phyloP scores from a whole-genome alignment of 2,113 vertebrate species.

The Phodopus roborovskii region DNA sequence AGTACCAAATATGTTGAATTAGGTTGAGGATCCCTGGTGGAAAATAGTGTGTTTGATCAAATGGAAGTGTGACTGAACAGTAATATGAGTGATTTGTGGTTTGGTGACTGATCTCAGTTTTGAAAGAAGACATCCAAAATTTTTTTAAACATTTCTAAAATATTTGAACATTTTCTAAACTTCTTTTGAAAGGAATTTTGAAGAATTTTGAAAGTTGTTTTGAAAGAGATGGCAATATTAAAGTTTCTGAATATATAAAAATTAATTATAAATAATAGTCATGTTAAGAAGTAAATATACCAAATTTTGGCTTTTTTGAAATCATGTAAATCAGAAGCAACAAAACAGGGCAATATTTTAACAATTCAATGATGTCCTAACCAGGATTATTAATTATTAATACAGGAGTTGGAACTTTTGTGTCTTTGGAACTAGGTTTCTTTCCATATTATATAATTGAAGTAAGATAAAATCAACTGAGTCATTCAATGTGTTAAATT shows the following conservation, averaged over 20 bases:
- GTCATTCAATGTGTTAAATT: neutral
- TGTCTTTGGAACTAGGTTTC: neutral
- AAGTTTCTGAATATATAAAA: neutral
- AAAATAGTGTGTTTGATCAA: slow-evolving; percentile 57
- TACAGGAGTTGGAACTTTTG: neutral
- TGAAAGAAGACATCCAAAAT: slow-evolving; percentile 19
- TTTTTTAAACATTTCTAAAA: neutral
- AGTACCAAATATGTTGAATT: slow-evolving; percentile 2
- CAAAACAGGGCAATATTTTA: neutral
- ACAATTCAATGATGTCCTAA: neutral
- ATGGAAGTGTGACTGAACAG: slow-evolving; percentile 50
- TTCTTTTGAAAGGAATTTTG: neutral
- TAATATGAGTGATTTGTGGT: slow-evolving; percentile 45
- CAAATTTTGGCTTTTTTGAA: neutral
- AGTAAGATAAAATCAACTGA: neutral
- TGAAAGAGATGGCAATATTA: slow-evolving; percentile 17
- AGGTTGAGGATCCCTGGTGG: neutral
- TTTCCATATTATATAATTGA: neutral
- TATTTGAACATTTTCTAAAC: neutral
- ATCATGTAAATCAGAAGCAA: neutral
- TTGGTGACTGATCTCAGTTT: slow-evolving; percentile 24
- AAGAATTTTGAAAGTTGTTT: neutral
- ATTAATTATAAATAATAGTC: neutral
- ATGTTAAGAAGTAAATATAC: neutral
- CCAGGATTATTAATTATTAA: neutral